Evolutionary conservation across 2,888 invertebrate species (phyloP).

Genomic region (Xanthorhoe spadicearia): DNA sequence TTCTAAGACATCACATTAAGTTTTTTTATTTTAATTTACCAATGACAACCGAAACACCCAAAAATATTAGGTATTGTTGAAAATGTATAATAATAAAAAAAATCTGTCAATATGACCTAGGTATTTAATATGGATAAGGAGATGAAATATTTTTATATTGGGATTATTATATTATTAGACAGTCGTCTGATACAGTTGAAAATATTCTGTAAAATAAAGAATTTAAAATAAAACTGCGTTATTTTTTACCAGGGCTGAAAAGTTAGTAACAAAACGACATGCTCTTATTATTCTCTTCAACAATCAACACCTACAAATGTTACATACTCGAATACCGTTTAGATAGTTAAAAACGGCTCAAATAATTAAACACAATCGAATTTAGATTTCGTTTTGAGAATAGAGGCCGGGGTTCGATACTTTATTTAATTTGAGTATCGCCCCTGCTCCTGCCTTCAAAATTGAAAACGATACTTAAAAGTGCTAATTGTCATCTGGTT

Average conservation of each 20-base stretch:
- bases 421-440: too few species aligned
- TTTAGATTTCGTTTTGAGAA: too few species aligned
- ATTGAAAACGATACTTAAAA: too few species aligned
- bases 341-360: too few species aligned
- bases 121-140: slow-evolving; percentile 67
- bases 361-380: too few species aligned
- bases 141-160: slow-evolving; percentile 84
- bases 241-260: neutral
- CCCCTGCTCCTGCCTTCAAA: too few species aligned
- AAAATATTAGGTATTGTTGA: slow-evolving; percentile 63
- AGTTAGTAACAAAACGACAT: neutral
- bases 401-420: too few species aligned
- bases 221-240: slow-evolving; percentile 56
- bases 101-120: slow-evolving; percentile 72
- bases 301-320: too few species aligned
- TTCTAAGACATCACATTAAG: slow-evolving; percentile 61
- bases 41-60: slow-evolving; percentile 31
- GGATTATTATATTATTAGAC: slow-evolving; percentile 79
- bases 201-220: slow-evolving; percentile 81
- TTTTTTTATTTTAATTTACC: slow-evolving; percentile 43
- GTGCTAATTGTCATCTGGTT: too few species aligned
- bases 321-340: too few species aligned
- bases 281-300: too few species aligned
- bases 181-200: slow-evolving; percentile 76
- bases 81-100: slow-evolving; percentile 53